These are phyloP conservation scores for Alloscopus bannaensis DNA, from an alignment of 2,888 invertebrate species.

Conservation along the genomic window DNA sequence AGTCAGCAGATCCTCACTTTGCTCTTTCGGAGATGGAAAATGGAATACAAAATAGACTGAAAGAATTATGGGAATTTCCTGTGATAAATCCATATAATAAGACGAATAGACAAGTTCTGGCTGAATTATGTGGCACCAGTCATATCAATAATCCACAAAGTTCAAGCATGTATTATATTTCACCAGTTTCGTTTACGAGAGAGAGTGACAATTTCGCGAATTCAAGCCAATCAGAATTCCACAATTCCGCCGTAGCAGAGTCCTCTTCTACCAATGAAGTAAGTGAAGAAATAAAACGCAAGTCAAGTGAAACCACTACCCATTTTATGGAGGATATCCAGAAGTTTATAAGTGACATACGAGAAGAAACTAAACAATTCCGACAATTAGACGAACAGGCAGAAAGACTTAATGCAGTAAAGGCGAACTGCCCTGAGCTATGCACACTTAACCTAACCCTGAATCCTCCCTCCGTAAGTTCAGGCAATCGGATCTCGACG, in stretches of 20 bases:
- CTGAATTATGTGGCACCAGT: slow-evolving; percentile 45
- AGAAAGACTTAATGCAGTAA: slow-evolving; percentile 11
- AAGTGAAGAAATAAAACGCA: slow-evolving; percentile 43
- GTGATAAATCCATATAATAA: slow-evolving; percentile 25
- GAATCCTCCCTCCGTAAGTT: no score
- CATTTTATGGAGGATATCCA: slow-evolving; percentile 31
- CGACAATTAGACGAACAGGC: not conserved
- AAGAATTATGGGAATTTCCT: slow-evolving; percentile 52
- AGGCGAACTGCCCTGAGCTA: slow-evolving; percentile 26
- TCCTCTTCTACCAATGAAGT: not conserved
- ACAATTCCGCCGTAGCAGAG: not conserved
- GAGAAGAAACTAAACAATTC: slow-evolving; percentile 30
- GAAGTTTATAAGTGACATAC: slow-evolving; percentile 9
- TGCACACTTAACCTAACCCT: not conserved
- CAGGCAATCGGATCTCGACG: no score
- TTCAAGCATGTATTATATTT: no score
- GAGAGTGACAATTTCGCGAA: not conserved
- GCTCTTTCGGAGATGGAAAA: not conserved
- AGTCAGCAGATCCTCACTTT: no score
- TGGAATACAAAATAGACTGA: not conserved
- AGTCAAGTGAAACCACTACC: slow-evolving; percentile 2
- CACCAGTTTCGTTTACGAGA: not conserved
- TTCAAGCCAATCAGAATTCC: not conserved
- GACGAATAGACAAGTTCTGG: slow-evolving; percentile 44
- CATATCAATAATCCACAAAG: not conserved